Evolutionary conservation across 2,113 vertebrate species (phyloP), one percentile per base, ranked within the genome.

Genomic region (Amphiprion ocellaris): DNA sequence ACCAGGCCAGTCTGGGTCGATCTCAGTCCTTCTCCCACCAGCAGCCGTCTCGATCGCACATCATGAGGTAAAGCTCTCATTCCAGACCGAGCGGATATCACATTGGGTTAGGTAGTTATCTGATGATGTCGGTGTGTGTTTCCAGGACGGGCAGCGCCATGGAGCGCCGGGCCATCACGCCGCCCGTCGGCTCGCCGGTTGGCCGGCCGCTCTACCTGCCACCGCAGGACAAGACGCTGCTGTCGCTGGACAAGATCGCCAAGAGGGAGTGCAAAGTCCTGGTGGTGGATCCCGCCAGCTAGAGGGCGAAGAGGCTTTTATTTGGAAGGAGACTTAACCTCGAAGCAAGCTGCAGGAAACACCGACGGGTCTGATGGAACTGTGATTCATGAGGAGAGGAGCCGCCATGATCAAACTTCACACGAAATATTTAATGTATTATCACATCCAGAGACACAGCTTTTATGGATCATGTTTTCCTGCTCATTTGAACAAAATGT

Each of bases 11-110:
- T 58, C 92, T 98, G 84, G 97, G 97, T 17, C 95, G 97, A 2
- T 98, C 97, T 1, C 97, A 98, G 94, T 97, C 96, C 81, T 98
- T 98, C 92, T 98, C 97, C 41, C 97, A 99, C 91, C 97, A 98
- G 83, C 97, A 98, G 91, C 97, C 96, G 0, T 95, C 97, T 3
- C 95, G 97, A 0, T 96, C 96, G 7, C 97, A 99, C 92, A 97
- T 98, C 87, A 97, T 97, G 93, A 96, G 97, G 97, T 98, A 47
- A 19, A 19, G 6, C 9, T 8, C 33, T 37, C 33, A 8, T 37
- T 16, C 26, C 17, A 50, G 30, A 21, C 17, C 12, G 47, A 39
- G 58, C 11, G 2, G 28, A 28, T 21, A 14, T 26, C 26, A 26
- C 26, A 26, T 26, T 2, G 2, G 26, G 26, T 26, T 26, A 26